A percentile compares a stretch with the other conserved stretches of the same genome.
Conservation (phyloP, 1,140 invertebrate species). For the Philaenus spumarius region DNA sequence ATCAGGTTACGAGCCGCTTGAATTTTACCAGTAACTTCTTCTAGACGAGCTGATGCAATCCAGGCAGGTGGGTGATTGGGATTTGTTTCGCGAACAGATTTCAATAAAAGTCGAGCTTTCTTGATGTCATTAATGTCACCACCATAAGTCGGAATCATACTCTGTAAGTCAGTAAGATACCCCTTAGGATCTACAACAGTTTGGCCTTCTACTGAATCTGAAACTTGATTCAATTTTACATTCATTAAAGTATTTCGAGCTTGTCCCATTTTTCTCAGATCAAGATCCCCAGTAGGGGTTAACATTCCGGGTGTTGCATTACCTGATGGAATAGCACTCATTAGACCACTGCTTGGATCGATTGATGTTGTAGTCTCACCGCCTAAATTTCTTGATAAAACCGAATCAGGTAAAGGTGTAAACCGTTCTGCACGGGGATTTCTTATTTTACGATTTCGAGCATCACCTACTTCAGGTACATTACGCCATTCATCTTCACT, state of each 20-base stretch:
- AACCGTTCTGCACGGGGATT: slow-evolving; percentile 95
- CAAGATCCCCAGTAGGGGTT: slow-evolving; percentile 86
- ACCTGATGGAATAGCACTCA: slow-evolving; percentile 72
- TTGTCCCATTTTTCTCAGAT: slow-evolving; percentile 98
- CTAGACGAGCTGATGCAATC: slow-evolving; percentile 97
- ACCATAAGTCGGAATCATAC: slow-evolving; percentile 97
- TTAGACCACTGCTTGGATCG: slow-evolving; percentile 76
- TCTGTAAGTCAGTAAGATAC: slow-evolving; percentile 96
- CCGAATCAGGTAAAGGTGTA: slow-evolving; percentile 94
- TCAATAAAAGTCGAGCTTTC: slow-evolving; percentile 92
- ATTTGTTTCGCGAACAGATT: slow-evolving; percentile 97
- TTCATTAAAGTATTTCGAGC: slow-evolving; percentile 99
- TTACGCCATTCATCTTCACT: slow-evolving; percentile 93
- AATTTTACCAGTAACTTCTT: slow-evolving; percentile 98
- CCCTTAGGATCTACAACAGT: slow-evolving; percentile 99
- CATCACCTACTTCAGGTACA: slow-evolving; percentile 98
- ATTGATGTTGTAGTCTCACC: slow-evolving; percentile 74
- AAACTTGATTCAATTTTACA: slow-evolving; percentile 96
- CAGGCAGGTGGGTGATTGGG: slow-evolving; percentile 98
- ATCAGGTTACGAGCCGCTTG: slow-evolving; percentile 96
- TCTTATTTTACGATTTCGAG: slow-evolving; percentile 93
- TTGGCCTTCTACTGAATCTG: slow-evolving; percentile 97
- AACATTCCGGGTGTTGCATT: slow-evolving; percentile 58
- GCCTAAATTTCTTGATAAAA: slow-evolving; percentile 84
- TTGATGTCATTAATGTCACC: slow-evolving; percentile 98